Conservation (phyloP, 2,113 vertebrate genomes). For the Pseudonaja textilis region DNA sequence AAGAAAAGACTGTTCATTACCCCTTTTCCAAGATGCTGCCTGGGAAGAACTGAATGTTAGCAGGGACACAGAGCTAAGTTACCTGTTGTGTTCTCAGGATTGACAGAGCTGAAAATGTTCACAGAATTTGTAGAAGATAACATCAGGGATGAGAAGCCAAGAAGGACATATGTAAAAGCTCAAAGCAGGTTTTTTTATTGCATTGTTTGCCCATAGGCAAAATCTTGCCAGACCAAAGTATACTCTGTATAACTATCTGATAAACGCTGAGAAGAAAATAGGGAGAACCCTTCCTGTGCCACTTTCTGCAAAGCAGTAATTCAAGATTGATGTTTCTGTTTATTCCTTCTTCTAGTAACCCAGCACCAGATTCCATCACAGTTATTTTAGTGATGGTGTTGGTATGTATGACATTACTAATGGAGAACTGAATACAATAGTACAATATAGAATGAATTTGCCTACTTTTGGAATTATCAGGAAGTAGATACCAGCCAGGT, state of each 20-base stretch:
- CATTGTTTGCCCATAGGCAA: background rate
- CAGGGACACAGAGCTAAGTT: background rate
- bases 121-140: background rate
- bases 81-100: background rate
- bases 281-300: background rate
- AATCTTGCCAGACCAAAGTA: background rate
- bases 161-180: background rate
- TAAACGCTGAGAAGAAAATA: background rate
- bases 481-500: background rate
- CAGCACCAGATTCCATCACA: background rate
- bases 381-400: background rate
- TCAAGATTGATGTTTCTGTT: background rate
- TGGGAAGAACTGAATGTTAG: background rate
- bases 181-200: background rate
- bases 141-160: background rate
- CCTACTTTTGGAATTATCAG: background rate
- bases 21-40: background rate
- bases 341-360: background rate
- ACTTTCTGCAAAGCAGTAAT: background rate
- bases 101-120: background rate
- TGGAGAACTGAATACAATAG: background rate
- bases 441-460: background rate
- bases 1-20: background rate
- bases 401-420: background rate
- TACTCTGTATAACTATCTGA: background rate